These are phyloP conservation scores for Eristalinus sepulchralis DNA, from an alignment of 2,888 invertebrate genomes.

Conservation along the genomic window DNA sequence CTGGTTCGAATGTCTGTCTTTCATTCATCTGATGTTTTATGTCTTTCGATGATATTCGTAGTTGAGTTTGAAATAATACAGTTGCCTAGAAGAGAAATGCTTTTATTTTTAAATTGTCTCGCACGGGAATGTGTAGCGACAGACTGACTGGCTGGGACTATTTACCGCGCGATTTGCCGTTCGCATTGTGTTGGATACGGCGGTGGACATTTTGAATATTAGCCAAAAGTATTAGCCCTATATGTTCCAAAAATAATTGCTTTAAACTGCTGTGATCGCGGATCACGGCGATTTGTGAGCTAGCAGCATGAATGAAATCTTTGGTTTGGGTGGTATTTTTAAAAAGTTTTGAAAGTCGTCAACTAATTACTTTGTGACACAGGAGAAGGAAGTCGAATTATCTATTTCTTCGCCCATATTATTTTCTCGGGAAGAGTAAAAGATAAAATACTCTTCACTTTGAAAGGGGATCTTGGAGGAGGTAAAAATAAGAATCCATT, in stretches of 20 bases:
- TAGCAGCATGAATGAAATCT: not conserved
- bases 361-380: not conserved
- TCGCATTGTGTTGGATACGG: constrained; percentile 4
- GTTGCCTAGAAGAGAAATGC: not conserved
- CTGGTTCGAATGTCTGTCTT: constrained; percentile 14
- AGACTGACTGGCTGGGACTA: not conserved
- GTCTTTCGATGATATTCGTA: constrained; percentile 7
- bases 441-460: no score
- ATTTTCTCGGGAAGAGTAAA: no score
- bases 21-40: constrained; percentile 35
- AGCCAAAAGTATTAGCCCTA: constrained; percentile 36
- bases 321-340: not conserved
- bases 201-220: constrained; percentile 26
- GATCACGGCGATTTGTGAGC: not conserved
- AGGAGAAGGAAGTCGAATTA: not conserved
- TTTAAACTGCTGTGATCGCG: constrained; percentile 3
- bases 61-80: not conserved
- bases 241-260: constrained; percentile 19
- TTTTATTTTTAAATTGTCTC: not conserved
- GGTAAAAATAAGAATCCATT: no score
- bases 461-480: no score
- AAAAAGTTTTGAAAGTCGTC: not conserved
- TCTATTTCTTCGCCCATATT: no score
- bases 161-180: not conserved
- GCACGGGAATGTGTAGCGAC: not conserved